A percentile compares a stretch with the other conserved stretches of the same genome.
Conservation (phyloP, 2,113 vertebrate genomes). For the Vulpes lagopus region DNA sequence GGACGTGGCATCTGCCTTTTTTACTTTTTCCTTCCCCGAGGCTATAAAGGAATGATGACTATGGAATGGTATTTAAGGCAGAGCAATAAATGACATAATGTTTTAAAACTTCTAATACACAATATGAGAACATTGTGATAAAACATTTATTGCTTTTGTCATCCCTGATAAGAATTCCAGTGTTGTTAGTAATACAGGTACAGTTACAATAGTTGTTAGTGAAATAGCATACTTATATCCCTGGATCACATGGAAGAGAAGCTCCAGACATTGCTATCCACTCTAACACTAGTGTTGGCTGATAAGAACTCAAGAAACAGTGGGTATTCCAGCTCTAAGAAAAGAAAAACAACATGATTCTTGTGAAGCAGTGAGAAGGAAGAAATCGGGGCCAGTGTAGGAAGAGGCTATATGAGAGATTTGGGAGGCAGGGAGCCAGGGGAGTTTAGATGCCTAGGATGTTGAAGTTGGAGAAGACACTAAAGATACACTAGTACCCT, state of each 20-base stretch:
- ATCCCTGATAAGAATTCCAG: neutral
- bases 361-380: neutral
- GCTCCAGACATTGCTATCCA: neutral
- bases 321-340: neutral
- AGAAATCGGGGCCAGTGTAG: neutral
- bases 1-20: neutral
- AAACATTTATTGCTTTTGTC: neutral
- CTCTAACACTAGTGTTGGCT: neutral
- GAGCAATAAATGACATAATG: neutral
- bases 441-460: neutral
- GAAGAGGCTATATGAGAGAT: neutral
- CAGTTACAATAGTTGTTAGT: neutral
- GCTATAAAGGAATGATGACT: neutral
- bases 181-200: neutral
- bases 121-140: neutral
- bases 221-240: neutral
- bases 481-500: neutral
- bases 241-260: neutral
- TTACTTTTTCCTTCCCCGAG: neutral
- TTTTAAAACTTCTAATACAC: neutral
- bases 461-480: neutral
- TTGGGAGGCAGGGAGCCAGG: neutral
- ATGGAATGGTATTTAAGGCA: neutral
- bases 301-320: neutral
- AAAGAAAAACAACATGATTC: neutral